Evolutionary conservation across 2,113 vertebrate species (phyloP).

Genomic region (Perca schrenkii): DNA sequence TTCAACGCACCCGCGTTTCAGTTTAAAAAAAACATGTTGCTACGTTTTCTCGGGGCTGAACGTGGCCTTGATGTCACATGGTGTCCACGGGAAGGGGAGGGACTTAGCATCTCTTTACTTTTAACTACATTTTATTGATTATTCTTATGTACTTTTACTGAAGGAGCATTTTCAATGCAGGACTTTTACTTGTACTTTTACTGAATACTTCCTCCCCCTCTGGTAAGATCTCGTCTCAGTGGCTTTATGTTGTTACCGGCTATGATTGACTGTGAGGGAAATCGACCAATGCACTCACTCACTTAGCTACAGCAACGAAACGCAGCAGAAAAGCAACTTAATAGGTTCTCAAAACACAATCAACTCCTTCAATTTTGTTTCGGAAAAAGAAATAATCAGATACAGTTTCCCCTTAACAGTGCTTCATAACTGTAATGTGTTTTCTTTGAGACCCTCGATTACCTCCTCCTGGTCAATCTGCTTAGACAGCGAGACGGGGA

Average conservation of each 20-base stretch:
- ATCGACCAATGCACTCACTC: not conserved
- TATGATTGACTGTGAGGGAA: not conserved
- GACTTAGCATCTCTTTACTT: too few relatives aligned
- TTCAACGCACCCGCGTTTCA: too few relatives aligned
- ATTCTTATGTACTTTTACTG: not conserved
- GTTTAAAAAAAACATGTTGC: too few relatives aligned
- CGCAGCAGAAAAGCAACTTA: slow-evolving; percentile 10
- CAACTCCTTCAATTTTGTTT: not conserved
- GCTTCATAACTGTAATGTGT: slow-evolving; percentile 5
- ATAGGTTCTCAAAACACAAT: slow-evolving; percentile 18
- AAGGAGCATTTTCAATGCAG: not conserved
- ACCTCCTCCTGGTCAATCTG: not conserved
- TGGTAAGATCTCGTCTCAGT: not conserved
- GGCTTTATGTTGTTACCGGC: not conserved
- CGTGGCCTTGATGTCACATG: too few relatives aligned
- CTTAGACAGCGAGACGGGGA: not conserved
- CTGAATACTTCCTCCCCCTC: too few relatives aligned
- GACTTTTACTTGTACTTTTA: not conserved
- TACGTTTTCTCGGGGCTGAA: too few relatives aligned
- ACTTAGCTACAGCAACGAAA: not conserved
- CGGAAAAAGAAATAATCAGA: not conserved
- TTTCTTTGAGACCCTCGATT: not conserved
- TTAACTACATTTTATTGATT: not conserved
- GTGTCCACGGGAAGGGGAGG: too few relatives aligned
- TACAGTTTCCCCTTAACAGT: not conserved